A percentile compares a stretch with the other conserved stretches of the same genome.
These are phyloP conservation scores for Ricordea florida DNA, from an alignment of 92 coral and sea anemone genomes.

Conservation along the genomic window DNA sequence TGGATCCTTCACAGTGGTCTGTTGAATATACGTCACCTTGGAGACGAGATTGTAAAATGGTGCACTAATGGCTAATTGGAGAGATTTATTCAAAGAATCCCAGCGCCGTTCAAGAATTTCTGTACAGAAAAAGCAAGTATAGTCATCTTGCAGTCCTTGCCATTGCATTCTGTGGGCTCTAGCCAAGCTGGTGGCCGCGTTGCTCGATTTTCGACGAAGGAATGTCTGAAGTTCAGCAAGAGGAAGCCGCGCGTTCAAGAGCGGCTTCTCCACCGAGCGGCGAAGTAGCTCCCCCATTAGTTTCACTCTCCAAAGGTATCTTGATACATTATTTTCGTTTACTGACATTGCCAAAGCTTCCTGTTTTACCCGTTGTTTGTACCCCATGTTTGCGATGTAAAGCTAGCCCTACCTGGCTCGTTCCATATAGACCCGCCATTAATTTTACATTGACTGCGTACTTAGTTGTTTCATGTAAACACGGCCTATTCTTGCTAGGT, in stretches of 20 bases:
- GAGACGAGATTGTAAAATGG: not conserved
- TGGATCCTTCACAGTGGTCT: not conserved
- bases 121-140: not conserved
- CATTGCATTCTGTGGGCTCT: not conserved
- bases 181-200: not conserved
- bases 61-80: not conserved
- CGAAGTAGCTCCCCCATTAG: constrained; percentile 79
- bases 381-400: not conserved
- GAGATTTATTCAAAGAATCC: not conserved
- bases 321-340: not conserved
- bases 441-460: constrained; percentile 54
- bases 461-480: not conserved
- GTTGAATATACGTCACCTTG: constrained; percentile 50
- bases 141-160: not conserved
- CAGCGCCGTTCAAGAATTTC: not conserved
- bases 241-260: constrained; percentile 66
- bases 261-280: constrained; percentile 75
- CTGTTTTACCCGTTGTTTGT: not conserved
- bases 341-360: not conserved
- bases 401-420: not conserved
- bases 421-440: not conserved
- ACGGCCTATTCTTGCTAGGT: not conserved
- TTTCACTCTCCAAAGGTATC: constrained; percentile 39
- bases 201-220: not conserved
- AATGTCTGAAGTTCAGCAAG: constrained; percentile 72